phyloP scores from a whole-genome alignment of 2,113 vertebrate genomes.

The Sinocyclocheilus maitianheensis region DNA sequence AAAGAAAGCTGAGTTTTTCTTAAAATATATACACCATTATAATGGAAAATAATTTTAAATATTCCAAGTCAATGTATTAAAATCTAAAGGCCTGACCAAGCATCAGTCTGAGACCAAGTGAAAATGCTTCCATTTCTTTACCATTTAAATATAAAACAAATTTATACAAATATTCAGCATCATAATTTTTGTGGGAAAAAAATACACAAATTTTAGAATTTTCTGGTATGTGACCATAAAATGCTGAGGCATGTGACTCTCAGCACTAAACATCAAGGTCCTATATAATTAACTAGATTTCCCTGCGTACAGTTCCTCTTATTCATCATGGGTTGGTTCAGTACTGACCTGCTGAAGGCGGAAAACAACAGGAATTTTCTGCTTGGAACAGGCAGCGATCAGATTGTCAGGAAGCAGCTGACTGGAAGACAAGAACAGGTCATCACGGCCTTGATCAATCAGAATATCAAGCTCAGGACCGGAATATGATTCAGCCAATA shows the following conservation, averaged over 20 bases:
- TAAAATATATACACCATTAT: neutral
- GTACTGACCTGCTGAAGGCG: slow-evolving; percentile 89
- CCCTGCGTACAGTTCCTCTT: neutral
- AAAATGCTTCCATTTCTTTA: neutral
- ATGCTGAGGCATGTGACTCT: neutral
- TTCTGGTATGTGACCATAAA: neutral
- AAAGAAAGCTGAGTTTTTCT: neutral
- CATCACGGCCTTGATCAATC: slow-evolving; percentile 94
- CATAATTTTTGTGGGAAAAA: neutral
- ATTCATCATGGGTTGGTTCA: neutral
- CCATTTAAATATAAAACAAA: neutral
- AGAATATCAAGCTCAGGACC: slow-evolving; percentile 88
- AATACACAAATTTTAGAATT: neutral
- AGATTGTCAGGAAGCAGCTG: slow-evolving; percentile 94
- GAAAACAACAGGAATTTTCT: slow-evolving; percentile 89
- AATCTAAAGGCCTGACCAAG: neutral
- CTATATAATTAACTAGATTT: neutral
- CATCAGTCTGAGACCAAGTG: neutral
- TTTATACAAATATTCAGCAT: neutral
- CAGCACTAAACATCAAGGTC: neutral
- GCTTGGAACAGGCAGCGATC: slow-evolving; percentile 88
- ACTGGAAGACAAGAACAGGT: slow-evolving; percentile 89
- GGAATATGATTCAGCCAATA: slow-evolving; percentile 81
- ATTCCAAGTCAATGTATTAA: neutral
- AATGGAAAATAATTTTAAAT: neutral